Conservation (phyloP, 2,797 vertebrate genomes). For the Megalops cyprinoides region DNA sequence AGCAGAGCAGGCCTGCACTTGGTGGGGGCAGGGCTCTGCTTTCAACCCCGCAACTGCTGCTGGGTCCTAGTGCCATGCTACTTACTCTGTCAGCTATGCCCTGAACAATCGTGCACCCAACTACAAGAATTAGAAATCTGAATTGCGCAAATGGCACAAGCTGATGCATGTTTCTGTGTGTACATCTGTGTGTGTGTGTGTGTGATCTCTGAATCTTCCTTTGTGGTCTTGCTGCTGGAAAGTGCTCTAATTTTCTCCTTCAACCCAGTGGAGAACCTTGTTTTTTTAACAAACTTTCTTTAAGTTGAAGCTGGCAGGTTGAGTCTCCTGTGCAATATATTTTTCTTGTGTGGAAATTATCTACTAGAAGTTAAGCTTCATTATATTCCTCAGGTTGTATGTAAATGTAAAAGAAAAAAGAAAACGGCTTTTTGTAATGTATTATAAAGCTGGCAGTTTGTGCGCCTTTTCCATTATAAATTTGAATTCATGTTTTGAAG, state of each 20-base stretch:
- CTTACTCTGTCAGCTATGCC: neutral
- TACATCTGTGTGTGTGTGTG: neutral
- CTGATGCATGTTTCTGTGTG: no score
- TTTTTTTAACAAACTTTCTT: neutral
- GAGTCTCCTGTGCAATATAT: no score
- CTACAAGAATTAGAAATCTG: no score
- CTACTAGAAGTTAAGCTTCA: no score
- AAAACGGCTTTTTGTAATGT: neutral
- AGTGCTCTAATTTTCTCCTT: neutral
- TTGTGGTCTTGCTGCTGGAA: neutral
- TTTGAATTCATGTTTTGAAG: neutral
- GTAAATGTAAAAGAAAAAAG: no score
- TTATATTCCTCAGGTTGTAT: neutral
- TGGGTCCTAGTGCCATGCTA: constrained; percentile 19
- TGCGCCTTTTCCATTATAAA: neutral
- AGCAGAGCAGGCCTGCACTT: neutral
- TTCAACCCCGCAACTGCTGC: neutral
- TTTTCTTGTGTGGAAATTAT: neutral
- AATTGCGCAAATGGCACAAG: no score
- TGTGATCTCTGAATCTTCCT: neutral
- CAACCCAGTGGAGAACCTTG: neutral
- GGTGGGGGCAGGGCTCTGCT: neutral
- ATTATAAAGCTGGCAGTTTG: neutral
- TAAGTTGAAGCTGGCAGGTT: neutral
- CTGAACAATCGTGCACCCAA: no score